phyloP scores from a whole-genome alignment of 2,888 invertebrate species.

The Fragum whitleyi region DNA sequence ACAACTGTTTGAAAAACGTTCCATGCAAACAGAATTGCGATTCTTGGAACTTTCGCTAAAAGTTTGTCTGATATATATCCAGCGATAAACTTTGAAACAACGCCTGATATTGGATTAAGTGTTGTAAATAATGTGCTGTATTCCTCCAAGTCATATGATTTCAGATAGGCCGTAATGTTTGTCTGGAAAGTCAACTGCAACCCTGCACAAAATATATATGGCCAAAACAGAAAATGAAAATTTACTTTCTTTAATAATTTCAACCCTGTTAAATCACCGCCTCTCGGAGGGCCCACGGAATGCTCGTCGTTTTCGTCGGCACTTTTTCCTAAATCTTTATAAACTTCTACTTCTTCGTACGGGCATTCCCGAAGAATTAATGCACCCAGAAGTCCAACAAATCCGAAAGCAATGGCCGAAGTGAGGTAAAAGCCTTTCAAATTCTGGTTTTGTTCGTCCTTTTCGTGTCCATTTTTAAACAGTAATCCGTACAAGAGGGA shows the following conservation, averaged over 20 bases:
- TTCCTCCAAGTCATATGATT: conserved; percentile 71
- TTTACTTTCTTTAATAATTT: conserved; percentile 68
- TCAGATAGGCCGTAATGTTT: conserved; percentile 75
- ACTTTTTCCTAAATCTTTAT: conserved; percentile 24
- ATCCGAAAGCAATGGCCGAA: conserved; percentile 67
- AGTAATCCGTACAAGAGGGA: conserved; percentile 69
- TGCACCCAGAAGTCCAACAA: conserved; percentile 67
- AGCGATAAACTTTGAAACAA: conserved; percentile 71
- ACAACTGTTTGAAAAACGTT: conserved; percentile 72
- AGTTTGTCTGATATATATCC: conserved; percentile 74
- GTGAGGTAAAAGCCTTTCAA: conserved; percentile 75
- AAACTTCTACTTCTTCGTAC: conserved; percentile 27
- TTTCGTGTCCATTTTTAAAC: conserved; percentile 68
- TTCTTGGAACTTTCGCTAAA: conserved; percentile 71
- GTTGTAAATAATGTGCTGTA: conserved; percentile 74
- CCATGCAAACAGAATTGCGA: conserved; percentile 67
- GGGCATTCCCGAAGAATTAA: conserved; percentile 52
- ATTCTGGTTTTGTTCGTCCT: conserved; percentile 73
- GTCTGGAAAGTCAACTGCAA: conserved; percentile 76
- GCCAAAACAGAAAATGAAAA: conserved; percentile 76
- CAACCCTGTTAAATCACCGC: conserved; percentile 70
- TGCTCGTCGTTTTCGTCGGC: neutral
- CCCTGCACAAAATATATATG: conserved; percentile 74
- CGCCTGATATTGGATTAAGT: conserved; percentile 72
- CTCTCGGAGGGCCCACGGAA: conserved; percentile 27